Conservation (phyloP, 2,888 invertebrate genomes). For the Anoncus sp. region DNA sequence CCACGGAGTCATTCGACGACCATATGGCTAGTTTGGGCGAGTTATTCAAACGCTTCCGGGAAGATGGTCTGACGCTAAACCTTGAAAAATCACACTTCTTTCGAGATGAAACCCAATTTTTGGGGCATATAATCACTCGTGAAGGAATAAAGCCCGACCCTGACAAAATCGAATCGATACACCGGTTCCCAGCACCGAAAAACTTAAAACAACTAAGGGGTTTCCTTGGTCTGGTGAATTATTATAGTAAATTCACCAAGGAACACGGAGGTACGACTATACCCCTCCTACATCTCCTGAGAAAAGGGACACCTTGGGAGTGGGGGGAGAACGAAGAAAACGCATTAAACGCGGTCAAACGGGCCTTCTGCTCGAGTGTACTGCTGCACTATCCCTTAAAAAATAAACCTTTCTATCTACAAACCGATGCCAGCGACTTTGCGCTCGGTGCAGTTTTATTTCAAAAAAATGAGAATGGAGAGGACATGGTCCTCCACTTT, state of each 20-base stretch:
- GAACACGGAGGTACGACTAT: slow-evolving; percentile 2
- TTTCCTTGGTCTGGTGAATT: slow-evolving; percentile 22
- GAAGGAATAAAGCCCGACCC: slow-evolving; percentile 20
- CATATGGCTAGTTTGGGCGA: slow-evolving; percentile 2
- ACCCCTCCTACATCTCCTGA: background rate
- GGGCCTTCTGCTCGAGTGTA: no score
- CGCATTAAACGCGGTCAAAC: no score
- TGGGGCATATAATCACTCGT: slow-evolving; percentile 11
- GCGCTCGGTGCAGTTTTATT: no score
- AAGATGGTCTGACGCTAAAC: slow-evolving; percentile 15
- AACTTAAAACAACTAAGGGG: slow-evolving; percentile 13
- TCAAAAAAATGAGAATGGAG: no score
- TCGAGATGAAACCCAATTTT: background rate
- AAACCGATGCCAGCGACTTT: background rate
- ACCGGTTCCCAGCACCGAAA: background rate
- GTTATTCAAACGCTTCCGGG: background rate
- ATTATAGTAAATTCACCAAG: slow-evolving; percentile 27
- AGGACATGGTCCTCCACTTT: slow-evolving; percentile 31
- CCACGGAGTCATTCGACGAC: slow-evolving; percentile 3
- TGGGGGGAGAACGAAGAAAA: background rate
- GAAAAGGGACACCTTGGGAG: no score
- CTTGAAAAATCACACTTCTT: slow-evolving; percentile 17
- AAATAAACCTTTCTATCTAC: no score
- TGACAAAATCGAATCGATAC: slow-evolving; percentile 7
- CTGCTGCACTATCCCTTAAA: no score